Conservation (phyloP, 2,888 invertebrate genomes). For the Carterocephalus palaemon region DNA sequence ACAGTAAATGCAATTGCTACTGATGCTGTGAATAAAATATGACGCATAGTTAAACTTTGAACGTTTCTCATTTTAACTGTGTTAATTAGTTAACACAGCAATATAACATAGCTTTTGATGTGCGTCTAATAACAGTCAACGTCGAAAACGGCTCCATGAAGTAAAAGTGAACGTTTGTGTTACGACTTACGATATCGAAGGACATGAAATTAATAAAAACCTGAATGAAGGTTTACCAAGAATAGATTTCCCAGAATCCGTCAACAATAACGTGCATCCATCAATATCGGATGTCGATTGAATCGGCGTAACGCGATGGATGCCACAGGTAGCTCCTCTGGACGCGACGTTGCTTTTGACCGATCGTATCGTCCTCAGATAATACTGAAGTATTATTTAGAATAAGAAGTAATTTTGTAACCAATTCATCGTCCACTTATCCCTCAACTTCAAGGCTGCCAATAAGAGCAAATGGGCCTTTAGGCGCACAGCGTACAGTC, state of each 20-base stretch:
- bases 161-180: no score
- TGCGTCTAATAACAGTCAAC: no score
- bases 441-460: no score
- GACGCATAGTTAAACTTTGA: constrained; percentile 14
- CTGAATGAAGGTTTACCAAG: constrained; percentile 4
- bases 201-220: not conserved
- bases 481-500: constrained; percentile 2
- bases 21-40: constrained; percentile 17
- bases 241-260: constrained; percentile 5
- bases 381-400: no score
- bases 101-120: no score
- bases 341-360: not conserved
- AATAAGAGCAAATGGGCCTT: not conserved
- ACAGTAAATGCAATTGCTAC: constrained; percentile 23
- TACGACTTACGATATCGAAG: no score
- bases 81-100: constrained; percentile 8
- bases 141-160: no score
- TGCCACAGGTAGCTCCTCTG: constrained; percentile 1
- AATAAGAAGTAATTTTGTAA: no score
- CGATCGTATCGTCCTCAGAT: not conserved
- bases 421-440: no score
- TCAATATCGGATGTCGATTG: constrained; percentile 11
- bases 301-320: constrained; percentile 4
- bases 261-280: constrained; percentile 10
- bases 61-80: constrained; percentile 6